Conservation (phyloP, 2,113 vertebrate genomes). For the Chaetodon auriga region DNA sequence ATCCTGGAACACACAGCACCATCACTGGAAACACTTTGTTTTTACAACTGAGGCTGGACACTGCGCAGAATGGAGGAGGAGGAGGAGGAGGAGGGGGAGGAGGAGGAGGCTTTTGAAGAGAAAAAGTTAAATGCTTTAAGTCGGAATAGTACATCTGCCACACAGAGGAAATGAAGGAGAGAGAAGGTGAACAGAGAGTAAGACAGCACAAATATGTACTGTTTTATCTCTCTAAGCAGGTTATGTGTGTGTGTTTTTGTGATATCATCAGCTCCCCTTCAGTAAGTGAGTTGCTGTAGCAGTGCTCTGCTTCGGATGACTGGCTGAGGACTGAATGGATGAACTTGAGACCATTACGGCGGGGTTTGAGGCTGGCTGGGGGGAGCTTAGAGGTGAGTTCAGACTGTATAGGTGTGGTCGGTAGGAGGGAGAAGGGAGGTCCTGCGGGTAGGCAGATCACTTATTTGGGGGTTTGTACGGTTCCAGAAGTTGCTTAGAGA, state of each 20-base stretch:
- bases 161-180: slow-evolving; percentile 33
- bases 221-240: slow-evolving; percentile 13
- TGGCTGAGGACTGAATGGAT: slow-evolving; percentile 30
- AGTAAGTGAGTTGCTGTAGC: slow-evolving; percentile 17
- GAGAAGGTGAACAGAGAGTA: slow-evolving; percentile 25
- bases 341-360: slow-evolving; percentile 40
- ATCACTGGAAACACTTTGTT: slow-evolving; percentile 20
- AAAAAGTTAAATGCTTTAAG: slow-evolving; percentile 57
- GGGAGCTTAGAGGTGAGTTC: slow-evolving; percentile 33
- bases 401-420: slow-evolving; percentile 54
- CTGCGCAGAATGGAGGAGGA: neutral
- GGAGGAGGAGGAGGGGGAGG: neutral
- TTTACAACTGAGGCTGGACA: slow-evolving; percentile 46
- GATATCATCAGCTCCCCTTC: slow-evolving; percentile 32
- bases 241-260: slow-evolving; percentile 21
- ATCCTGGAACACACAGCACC: slow-evolving; percentile 51
- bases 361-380: slow-evolving; percentile 52
- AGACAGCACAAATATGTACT: slow-evolving; percentile 10
- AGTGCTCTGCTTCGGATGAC: slow-evolving; percentile 32
- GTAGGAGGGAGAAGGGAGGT: slow-evolving; percentile 17
- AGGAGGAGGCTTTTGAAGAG: neutral
- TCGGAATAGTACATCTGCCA: slow-evolving; percentile 49
- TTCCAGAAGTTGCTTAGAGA: slow-evolving; percentile 93
- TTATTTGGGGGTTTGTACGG: slow-evolving; percentile 92
- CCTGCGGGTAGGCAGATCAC: slow-evolving; percentile 67